These are phyloP conservation scores for Misgurnus anguillicaudatus DNA, from an alignment of 2,113 vertebrate genomes.

Conservation along the genomic window DNA sequence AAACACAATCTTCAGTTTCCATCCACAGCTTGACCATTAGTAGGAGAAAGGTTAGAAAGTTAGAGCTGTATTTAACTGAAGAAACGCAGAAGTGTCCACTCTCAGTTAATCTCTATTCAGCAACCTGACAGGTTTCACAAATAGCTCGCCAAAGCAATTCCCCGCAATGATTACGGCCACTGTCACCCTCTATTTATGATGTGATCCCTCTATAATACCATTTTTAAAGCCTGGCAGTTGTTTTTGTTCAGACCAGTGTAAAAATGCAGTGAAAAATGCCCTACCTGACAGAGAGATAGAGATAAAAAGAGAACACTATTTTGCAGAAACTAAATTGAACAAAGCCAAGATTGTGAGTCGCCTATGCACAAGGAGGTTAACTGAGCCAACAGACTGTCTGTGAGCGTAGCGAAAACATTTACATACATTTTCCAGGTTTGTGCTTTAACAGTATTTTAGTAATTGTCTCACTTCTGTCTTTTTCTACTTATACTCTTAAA, in stretches of 20 bases:
- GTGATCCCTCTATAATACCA: constrained; percentile 44
- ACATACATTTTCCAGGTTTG: not conserved
- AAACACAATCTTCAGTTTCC: not conserved
- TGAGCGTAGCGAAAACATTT: not conserved
- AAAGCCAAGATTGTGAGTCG: not conserved
- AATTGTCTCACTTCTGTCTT: no score
- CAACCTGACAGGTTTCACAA: constrained; percentile 56
- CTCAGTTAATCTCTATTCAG: constrained; percentile 52
- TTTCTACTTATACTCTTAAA: no score
- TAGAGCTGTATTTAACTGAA: not conserved
- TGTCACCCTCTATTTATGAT: constrained; percentile 42
- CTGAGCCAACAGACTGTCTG: not conserved
- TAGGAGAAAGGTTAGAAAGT: constrained; percentile 4
- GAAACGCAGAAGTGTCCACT: constrained; percentile 33
- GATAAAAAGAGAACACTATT: not conserved
- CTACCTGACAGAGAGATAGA: not conserved
- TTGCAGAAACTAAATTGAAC: not conserved
- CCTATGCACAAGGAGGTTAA: not conserved
- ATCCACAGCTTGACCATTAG: constrained; percentile 15
- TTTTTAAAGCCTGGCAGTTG: constrained; percentile 12
- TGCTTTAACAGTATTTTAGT: no score
- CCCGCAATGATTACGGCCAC: constrained; percentile 43
- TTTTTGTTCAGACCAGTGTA: not conserved
- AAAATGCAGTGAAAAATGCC: not conserved
- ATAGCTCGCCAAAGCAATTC: constrained; percentile 40